Base-by-base conservation (phyloP, 2,888 invertebrate genomes). In the Anthophora plumipes region DNA sequence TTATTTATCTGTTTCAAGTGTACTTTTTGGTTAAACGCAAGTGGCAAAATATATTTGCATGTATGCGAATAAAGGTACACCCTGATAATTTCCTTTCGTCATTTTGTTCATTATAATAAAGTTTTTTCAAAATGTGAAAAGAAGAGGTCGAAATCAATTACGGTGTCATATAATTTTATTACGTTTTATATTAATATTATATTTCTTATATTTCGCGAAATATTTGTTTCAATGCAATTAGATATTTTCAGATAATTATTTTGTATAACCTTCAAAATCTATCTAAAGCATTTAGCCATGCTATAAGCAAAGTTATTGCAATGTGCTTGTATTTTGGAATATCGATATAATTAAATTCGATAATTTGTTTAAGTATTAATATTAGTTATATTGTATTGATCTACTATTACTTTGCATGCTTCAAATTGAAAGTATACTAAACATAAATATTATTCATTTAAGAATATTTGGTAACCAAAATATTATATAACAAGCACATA, bases 401-500 rank as follows among this genome's bases (percentile, higher is more conserved):
- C 50, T 66, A 64, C 14, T 50, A 64, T 48, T 48, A 50, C 5
- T 20, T n/a, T n/a, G 39, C 63, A 70, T 25, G n/a, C 37, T 63
- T 25, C 9, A 37, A 57, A 63, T 37, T 8, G 12, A 41, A 74
- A 31, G 60, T 25, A 25, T 20, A 20, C 31, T 50, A 37, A 52
- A 39, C 43, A 41, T n/a, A 12, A 66, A 74, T 71, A 63, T 66
- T 60, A 59, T 46, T 55, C 63, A 39, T 22, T 52, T 22, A 41
- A 67, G 41, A n/a, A n/a, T 20, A 22, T 61, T 57, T 17, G 37
- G 54, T 61, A 59, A 75, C 77, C 12, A 31, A 64, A 63, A 67
- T 25, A 37, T 8, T 77, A 74, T 39, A 31, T 31, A 73, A 85
- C 75, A 83, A 87, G 87, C 81, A 85, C 87, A 83, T 61, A 76